These are phyloP conservation scores for Eudemis profundana DNA, from an alignment of 2,888 invertebrate genomes.

Conservation along the genomic window DNA sequence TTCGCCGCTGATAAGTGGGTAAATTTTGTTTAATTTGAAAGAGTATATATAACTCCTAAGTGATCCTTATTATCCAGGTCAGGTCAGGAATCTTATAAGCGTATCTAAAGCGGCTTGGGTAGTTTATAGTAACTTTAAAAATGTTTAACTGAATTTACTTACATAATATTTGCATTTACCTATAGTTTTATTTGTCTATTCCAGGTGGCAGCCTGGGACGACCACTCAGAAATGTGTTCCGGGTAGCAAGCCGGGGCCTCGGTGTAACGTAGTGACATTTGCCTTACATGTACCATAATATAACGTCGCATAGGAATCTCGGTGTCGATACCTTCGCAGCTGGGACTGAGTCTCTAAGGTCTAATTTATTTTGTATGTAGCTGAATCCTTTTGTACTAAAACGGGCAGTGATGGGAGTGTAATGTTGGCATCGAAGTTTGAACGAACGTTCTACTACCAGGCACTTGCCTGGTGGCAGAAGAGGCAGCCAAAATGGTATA, in stretches of 20 bases:
- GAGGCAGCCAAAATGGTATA: too few relatives aligned
- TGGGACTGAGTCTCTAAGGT: constrained; percentile 3
- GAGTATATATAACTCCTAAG: too few relatives aligned
- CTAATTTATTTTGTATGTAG: constrained; percentile 31
- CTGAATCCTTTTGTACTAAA: constrained; percentile 16
- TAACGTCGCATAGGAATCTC: constrained; percentile 44
- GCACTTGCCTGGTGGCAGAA: too few relatives aligned
- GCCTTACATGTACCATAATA: constrained; percentile 46
- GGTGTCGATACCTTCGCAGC: neutral
- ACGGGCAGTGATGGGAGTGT: constrained; percentile 5
- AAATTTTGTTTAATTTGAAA: too few relatives aligned
- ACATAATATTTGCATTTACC: too few relatives aligned
- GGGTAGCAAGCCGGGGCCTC: constrained; percentile 75
- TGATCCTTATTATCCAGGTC: too few relatives aligned
- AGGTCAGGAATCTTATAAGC: too few relatives aligned
- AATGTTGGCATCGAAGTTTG: neutral
- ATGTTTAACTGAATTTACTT: too few relatives aligned
- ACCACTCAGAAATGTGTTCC: constrained; percentile 93
- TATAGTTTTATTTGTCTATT: constrained; percentile 59
- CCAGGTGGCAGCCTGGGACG: constrained; percentile 94
- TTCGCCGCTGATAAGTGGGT: too few relatives aligned
- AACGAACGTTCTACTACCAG: neutral
- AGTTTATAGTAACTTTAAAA: too few relatives aligned
- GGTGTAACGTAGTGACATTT: constrained; percentile 43
- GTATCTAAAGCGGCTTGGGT: too few relatives aligned